Conservation (phyloP, 1,140 invertebrate genomes). For the Lutraria rhynchaena region DNA sequence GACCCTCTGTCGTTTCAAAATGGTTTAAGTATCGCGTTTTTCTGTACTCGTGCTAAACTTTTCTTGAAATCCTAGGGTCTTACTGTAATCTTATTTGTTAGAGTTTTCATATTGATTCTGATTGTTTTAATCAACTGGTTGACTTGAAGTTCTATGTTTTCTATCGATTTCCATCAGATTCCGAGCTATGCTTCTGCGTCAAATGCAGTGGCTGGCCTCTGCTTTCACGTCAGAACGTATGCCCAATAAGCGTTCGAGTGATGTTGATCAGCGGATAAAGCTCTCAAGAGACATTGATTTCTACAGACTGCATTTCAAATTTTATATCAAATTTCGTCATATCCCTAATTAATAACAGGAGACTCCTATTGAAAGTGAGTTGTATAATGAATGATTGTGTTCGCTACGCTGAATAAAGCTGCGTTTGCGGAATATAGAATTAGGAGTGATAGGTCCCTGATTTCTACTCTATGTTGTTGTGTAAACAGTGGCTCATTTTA, state of each 20-base stretch:
- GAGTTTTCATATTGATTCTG: too few species aligned
- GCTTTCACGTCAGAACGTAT: conserved; percentile 14
- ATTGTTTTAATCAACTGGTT: too few species aligned
- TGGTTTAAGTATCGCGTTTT: too few species aligned
- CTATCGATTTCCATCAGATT: conserved; percentile 33
- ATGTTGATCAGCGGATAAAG: conserved; percentile 35
- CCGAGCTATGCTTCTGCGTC: conserved; percentile 14
- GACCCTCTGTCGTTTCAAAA: too few species aligned
- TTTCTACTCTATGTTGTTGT: too few species aligned
- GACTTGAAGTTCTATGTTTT: not conserved
- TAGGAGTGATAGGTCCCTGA: too few species aligned
- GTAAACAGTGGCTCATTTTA: too few species aligned
- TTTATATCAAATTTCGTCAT: conserved; percentile 50
- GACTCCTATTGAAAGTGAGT: conserved; percentile 15
- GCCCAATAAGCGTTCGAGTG: conserved; percentile 8
- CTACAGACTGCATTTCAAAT: conserved; percentile 50
- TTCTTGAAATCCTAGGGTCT: too few species aligned
- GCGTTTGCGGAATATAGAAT: too few species aligned
- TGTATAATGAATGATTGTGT: conserved; percentile 19
- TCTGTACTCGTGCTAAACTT: too few species aligned
- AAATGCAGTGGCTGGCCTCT: conserved; percentile 2
- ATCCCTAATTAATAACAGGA: conserved; percentile 32
- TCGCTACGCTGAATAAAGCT: not conserved
- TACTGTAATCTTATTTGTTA: too few species aligned
- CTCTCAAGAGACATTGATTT: conserved; percentile 38